Base-by-base conservation (phyloP, 2,888 invertebrate genomes). In the Hypena proboscidalis region DNA sequence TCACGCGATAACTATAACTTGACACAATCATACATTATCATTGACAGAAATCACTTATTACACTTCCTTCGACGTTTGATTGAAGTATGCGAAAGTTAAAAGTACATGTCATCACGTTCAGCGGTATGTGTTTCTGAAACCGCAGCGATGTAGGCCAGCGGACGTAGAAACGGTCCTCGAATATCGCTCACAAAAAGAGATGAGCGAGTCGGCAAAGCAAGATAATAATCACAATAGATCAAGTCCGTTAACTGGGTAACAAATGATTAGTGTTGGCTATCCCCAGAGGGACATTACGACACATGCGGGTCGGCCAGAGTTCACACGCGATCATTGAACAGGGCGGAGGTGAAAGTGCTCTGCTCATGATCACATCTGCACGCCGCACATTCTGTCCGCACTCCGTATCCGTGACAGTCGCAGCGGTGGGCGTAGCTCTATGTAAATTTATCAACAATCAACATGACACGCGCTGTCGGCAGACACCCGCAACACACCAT, bases 341-440 rank as follows among this genome's bases (percentile, higher is more conserved):
- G 80, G 77, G 67, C 79, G 75, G 77, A 82, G 83, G 85, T 85
- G 86, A 86, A 85, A 87, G 86, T 83, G 78, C 73, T n/a, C n/a
- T n/a, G 72, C 21, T 32, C 34, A 45, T 44, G 38, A 44, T 9
- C 72, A 71, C 79, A 79, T 80, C 75, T 77, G 78, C 68, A 72
- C 67, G 63, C 60, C 53, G 51, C 58, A 62, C 67, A 69, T 70
- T 70, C 42, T 45, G 67, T 62, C 59, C 58, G 59, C 59, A 67
- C 65, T 65, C 71, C 69, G 67, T 74, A 69, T 69, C 67, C 69
- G 66, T 47, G 60, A 52, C 56, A 57, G 41, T 37, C 37, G 58
- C 59, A 62, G 47, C 64, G 45, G 74, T 77, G 79, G 80, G 77
- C 80, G 83, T 75, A 56, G 42, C 48, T 67, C 60, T 59, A 55